Evolutionary conservation across 1,140 invertebrate genomes (phyloP), one percentile per base, ranked within the genome.

Genomic region (Bombyx mandarina): DNA sequence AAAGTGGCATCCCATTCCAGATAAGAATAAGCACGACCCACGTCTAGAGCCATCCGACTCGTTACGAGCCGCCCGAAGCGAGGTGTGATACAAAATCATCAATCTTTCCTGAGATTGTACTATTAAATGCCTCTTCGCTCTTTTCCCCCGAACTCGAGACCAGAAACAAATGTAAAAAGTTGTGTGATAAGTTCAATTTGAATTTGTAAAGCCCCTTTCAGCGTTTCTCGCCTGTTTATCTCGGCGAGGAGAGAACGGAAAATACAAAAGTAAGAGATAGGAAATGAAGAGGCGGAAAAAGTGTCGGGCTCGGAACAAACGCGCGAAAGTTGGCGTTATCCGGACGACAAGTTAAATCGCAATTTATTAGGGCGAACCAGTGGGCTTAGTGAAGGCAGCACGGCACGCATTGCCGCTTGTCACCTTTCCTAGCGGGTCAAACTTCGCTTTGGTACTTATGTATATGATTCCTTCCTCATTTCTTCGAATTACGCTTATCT

Each of bases 91-190:
- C 84, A 85, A 85, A 87, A 85, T 87, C 84, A 87, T 87, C 84
- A 87, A 85, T 87, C 84, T 87, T 85, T 62, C 81, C 81, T 73
- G 77, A 84, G 84, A 85, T 87, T 86, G 82, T 84, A 84, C 84
- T 86, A 86, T 87, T 87, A 87, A 87, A 87, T 83, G 82, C 84
- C 79, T 84, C 82, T 76, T 79, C 82, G 82, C 77, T 86, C 78
- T 77, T 80, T 83, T 83, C 75, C 79, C 69, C 78, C 79, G 77
- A 82, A 84, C 79, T 82, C 74, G 62, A 83, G 79, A 84, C 84
- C 84, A 86, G 84, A 87, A 87, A 87, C 82, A 87, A 87, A 87
- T 87, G 84, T 87, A 87, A 87, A 87, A 87, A 87, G 84, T 87
- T 87, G 84, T 84, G 84, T 86, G 84, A 87, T 87, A 87, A 87